These are phyloP conservation scores for Craterocephalus amniculus DNA, from an alignment of 2,797 vertebrate species.

Conservation along the genomic window DNA sequence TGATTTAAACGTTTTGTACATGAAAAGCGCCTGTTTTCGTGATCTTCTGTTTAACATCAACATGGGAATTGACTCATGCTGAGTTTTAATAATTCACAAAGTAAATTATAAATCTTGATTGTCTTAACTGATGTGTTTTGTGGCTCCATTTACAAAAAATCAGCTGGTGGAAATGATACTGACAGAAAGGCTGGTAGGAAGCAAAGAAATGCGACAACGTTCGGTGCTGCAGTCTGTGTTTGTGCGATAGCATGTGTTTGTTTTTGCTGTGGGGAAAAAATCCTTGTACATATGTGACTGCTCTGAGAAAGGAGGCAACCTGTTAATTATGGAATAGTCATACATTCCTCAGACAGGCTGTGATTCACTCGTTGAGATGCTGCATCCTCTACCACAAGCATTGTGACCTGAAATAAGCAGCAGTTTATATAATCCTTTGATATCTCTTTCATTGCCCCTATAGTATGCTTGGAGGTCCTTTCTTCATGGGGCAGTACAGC, in stretches of 20 bases:
- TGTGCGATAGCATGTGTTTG: neutral
- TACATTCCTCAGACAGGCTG: conserved; percentile 28
- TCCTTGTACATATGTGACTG: neutral
- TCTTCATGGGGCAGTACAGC: neutral
- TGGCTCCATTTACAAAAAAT: neutral
- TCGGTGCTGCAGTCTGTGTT: neutral
- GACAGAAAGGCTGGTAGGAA: neutral
- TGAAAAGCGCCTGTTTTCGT: neutral
- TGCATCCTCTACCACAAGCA: neutral
- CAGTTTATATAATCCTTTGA: neutral
- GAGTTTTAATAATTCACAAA: neutral
- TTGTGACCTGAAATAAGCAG: neutral
- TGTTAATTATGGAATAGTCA: conserved; percentile 1
- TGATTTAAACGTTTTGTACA: conserved; percentile 11
- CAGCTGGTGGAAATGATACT: neutral
- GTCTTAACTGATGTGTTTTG: neutral
- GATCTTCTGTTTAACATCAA: conserved; percentile 2
- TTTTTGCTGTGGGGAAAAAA: neutral
- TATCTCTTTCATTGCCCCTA: neutral
- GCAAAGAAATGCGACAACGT: too few species aligned
- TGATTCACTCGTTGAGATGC: conserved; percentile 2
- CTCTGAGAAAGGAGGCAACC: neutral
- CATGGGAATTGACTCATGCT: neutral
- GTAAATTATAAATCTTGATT: neutral
- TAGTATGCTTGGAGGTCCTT: neutral